Percentiles rank a stretch among this genome's conserved stretches.
Evolutionary conservation across 1,140 invertebrate genomes (phyloP).

Genomic region (Adelges cooleyi): DNA sequence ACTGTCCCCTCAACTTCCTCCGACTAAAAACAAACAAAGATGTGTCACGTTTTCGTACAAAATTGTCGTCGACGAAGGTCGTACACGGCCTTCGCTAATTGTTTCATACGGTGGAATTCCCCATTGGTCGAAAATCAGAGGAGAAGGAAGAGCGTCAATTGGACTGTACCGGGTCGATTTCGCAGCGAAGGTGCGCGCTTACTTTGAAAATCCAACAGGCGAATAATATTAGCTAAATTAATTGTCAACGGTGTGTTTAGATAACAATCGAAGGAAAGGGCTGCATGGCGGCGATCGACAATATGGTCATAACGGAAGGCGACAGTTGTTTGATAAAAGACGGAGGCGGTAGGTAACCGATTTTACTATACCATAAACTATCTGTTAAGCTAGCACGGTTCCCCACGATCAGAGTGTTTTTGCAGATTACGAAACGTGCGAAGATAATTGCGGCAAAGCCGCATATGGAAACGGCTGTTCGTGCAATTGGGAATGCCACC

Average conservation of each 20-base stretch:
- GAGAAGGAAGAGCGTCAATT: slow-evolving; percentile 5
- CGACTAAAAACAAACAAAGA: not conserved
- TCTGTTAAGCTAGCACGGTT: not conserved
- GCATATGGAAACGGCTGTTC: not conserved
- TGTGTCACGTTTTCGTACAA: slow-evolving; percentile 10
- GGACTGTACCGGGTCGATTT: not conserved
- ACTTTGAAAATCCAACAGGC: not conserved
- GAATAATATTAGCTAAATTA: not conserved
- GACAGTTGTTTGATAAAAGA: not conserved
- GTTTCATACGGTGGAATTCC: slow-evolving; percentile 5
- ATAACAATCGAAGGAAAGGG: slow-evolving; percentile 12
- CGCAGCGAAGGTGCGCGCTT: not conserved
- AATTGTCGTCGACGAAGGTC: not conserved
- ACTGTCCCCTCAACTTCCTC: not conserved
- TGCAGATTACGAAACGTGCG: not conserved
- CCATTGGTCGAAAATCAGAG: not conserved
- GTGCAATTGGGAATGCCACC: slow-evolving; percentile 1
- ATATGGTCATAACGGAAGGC: slow-evolving; percentile 4
- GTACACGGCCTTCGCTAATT: not conserved
- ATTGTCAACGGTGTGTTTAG: not conserved
- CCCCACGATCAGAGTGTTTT: no score
- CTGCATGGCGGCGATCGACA: slow-evolving; percentile 3
- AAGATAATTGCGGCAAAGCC: slow-evolving; percentile 3
- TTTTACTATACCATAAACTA: not conserved
- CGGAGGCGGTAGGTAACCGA: not conserved